A percentile compares a stretch with the other conserved stretches of the same genome.
Conservation (phyloP, 1,140 invertebrate species). For the Drosophila repleta region DNA sequence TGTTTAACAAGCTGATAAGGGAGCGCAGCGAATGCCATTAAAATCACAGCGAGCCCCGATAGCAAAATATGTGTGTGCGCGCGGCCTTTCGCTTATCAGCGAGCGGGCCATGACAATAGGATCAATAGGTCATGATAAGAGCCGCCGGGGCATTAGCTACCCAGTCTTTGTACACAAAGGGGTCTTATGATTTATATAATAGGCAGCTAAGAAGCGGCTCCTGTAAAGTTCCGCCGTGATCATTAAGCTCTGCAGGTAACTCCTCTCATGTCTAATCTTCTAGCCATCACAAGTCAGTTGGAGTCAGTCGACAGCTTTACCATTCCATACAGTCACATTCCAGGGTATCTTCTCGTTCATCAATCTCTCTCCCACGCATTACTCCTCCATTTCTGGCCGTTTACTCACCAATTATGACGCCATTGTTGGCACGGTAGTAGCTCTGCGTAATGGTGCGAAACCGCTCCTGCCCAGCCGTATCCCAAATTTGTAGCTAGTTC, state of each 20-base stretch:
- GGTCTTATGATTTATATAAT: too few relatives aligned
- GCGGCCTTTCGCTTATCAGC: conserved; percentile 39
- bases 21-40: conserved; percentile 35
- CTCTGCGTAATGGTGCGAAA: conserved; percentile 97
- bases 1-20: conserved; percentile 39
- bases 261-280: too few relatives aligned
- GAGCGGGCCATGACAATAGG: conserved; percentile 22
- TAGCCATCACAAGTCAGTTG: too few relatives aligned
- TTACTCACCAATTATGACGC: conserved; percentile 92
- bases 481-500: conserved; percentile 92
- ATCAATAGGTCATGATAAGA: conserved; percentile 38
- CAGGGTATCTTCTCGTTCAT: too few relatives aligned
- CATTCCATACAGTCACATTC: too few relatives aligned
- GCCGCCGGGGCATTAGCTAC: too few relatives aligned
- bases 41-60: conserved; percentile 51
- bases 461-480: conserved; percentile 96
- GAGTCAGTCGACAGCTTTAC: too few relatives aligned
- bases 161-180: too few relatives aligned
- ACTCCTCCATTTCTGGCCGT: conserved; percentile 44
- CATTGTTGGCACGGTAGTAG: conserved; percentile 96
- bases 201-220: too few relatives aligned
- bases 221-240: too few relatives aligned
- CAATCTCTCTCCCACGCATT: too few relatives aligned
- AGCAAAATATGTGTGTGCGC: conserved; percentile 24
- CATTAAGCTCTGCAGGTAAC: too few relatives aligned